Percentiles rank a stretch among this genome's conserved stretches.
These are phyloP conservation scores for Trypoxylon attenuatum DNA, from an alignment of 2,888 invertebrate species.

Conservation along the genomic window DNA sequence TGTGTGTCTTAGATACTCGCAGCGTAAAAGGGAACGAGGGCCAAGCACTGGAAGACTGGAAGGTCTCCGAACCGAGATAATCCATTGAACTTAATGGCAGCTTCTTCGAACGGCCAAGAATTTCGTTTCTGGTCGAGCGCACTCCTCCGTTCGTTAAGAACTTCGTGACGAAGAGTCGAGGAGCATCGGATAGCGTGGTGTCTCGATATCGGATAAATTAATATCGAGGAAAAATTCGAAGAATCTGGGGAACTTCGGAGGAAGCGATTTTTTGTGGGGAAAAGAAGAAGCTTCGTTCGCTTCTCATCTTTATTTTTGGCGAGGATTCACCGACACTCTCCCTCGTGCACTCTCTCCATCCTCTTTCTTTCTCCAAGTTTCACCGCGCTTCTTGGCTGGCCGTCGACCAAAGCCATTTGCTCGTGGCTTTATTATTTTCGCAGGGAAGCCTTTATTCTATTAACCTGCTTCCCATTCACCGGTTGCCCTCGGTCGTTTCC, in stretches of 20 bases:
- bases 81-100: conserved; percentile 30
- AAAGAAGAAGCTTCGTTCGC: no score
- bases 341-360: no score
- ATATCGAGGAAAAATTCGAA: no score
- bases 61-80: conserved; percentile 52
- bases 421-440: conserved; percentile 30
- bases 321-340: no score
- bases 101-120: not conserved
- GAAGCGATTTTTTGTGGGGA: no score
- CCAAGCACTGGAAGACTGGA: conserved; percentile 20
- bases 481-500: not conserved
- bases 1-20: conserved; percentile 48
- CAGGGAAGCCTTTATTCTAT: conserved; percentile 18
- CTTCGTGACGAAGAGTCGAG: not conserved
- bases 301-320: no score
- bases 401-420: no score
- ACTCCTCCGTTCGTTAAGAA: not conserved
- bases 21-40: conserved; percentile 22
- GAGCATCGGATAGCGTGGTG: no score
- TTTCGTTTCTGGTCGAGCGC: not conserved
- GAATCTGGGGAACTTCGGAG: no score
- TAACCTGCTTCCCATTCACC: conserved; percentile 15
- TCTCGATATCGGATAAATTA: not conserved
- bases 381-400: no score
- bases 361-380: conserved; percentile 19